Base-by-base conservation (phyloP, 2,797 vertebrate genomes). In the Scleropages formosus region DNA sequence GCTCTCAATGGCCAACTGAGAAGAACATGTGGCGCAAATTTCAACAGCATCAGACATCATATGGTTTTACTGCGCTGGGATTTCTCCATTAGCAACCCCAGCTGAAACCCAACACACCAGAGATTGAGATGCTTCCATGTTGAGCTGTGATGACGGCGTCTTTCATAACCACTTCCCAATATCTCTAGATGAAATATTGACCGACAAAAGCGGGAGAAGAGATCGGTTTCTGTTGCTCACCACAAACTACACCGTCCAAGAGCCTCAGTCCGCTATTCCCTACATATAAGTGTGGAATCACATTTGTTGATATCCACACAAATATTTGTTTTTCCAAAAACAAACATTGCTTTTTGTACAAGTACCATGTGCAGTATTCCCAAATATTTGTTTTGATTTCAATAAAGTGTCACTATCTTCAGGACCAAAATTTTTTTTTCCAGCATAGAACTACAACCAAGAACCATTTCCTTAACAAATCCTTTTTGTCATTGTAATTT, bases 171-270 rank as follows among this genome's bases (percentile, higher is more conserved):
- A n/a, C 20, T 22, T 61, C 9, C 24, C 24, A 18, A 8, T 22
- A 4, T 22, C 59, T 18, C 53, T 8, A 72, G 70, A 72, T 72
- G 70, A 58, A 72, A 60, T 72, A 44, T 60, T 70, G 26, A 72
- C 27, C 70, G 53, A 12, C 53, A 11, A 72, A 60, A 72, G 60
- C 60, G 53, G 56, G 31, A 56, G 39, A 59, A 22, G 56, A 72
- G 70, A 72, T 72, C 70, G 60, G 53, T 16, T 60, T 72, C 70
- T 39, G 27, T 59, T 15, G 27, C 18, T 39, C n/a, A 26, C 51
- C 31, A 60, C 16, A 58, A 60, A 49, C 18, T 59, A 67, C 65
- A 67, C 65, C 16, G 9, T 11, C 39, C 39, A 47, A n/a, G 39
- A 67, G 18, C 22, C 53, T 72, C 20, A 72, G n/a, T 4, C 22